Conservation (phyloP, 2,113 vertebrate genomes). For the Apistogramma diplotaenia region DNA sequence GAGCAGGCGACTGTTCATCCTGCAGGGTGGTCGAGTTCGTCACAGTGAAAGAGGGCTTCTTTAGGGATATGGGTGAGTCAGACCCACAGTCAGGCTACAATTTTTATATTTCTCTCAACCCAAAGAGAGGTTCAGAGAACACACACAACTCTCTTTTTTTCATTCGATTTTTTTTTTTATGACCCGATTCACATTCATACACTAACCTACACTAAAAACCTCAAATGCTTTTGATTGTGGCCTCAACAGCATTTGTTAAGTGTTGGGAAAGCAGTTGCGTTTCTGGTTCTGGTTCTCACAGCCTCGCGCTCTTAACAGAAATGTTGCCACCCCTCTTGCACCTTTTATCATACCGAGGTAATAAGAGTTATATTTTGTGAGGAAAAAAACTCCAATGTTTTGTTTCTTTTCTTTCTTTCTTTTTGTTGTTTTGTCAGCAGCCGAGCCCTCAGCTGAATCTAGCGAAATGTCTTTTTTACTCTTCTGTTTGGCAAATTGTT, state of each 20-base stretch:
- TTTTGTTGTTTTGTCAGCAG: background rate
- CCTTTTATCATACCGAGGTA: background rate
- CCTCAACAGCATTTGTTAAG: conserved; percentile 19
- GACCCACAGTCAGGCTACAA: conserved; percentile 1
- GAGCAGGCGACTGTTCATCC: conserved; percentile 7
- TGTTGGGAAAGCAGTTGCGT: conserved; percentile 19
- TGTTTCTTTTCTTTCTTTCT: too few species aligned
- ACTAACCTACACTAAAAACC: background rate
- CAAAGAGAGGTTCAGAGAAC: background rate
- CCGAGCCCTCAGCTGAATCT: background rate
- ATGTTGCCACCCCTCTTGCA: background rate
- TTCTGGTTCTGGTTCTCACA: background rate
- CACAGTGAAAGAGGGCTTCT: conserved; percentile 17
- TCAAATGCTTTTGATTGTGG: background rate
- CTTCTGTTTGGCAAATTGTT: background rate
- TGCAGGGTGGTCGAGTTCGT: conserved; percentile 65
- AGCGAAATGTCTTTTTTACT: background rate
- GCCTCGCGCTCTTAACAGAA: background rate
- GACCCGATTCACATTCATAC: background rate
- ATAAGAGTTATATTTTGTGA: background rate
- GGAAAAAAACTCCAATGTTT: background rate
- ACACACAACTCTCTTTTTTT: background rate
- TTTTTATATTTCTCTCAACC: conserved; percentile 5
- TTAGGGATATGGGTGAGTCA: conserved; percentile 37
- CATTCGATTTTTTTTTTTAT: background rate